Evolutionary conservation across 2,113 vertebrate genomes (phyloP).

Genomic region (Anoplopoma fimbria): DNA sequence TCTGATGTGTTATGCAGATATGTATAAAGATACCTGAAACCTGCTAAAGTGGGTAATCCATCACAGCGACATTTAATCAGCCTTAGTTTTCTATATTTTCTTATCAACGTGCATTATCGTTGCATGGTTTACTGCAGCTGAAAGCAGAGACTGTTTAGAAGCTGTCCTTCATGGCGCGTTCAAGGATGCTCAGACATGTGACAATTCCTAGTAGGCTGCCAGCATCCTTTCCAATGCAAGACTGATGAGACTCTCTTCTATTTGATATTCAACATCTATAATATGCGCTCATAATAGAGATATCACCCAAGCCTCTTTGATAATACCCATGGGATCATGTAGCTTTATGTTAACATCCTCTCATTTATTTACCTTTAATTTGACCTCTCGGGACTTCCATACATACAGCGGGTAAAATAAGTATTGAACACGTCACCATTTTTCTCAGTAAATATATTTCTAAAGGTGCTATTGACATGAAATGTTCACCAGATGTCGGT

Average conservation of each 20-base stretch:
- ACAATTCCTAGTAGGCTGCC: neutral
- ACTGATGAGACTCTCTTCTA: neutral
- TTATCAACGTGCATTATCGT: conserved; percentile 35
- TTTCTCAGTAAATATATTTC: no score
- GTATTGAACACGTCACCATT: no score
- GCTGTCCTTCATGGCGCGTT: conserved; percentile 22
- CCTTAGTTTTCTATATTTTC: conserved; percentile 21
- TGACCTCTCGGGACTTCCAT: neutral
- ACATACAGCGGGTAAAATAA: no score
- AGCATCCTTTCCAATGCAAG: conserved; percentile 14
- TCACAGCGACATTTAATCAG: conserved; percentile 63
- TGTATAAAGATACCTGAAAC: conserved; percentile 50
- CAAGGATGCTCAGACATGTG: conserved; percentile 25
- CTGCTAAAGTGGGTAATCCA: conserved; percentile 56
- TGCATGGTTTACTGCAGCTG: conserved; percentile 42
- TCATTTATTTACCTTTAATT: conserved; percentile 5
- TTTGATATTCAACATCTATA: neutral
- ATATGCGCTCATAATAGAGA: neutral
- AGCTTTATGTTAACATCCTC: neutral
- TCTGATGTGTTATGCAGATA: conserved; percentile 34
- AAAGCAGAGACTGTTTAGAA: conserved; percentile 31
- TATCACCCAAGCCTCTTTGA: neutral
- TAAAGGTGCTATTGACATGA: no score
- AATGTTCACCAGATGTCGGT: no score
- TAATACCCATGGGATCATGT: neutral